Conservation (phyloP, 2,797 vertebrate genomes). For the Clarias platycephalus region DNA sequence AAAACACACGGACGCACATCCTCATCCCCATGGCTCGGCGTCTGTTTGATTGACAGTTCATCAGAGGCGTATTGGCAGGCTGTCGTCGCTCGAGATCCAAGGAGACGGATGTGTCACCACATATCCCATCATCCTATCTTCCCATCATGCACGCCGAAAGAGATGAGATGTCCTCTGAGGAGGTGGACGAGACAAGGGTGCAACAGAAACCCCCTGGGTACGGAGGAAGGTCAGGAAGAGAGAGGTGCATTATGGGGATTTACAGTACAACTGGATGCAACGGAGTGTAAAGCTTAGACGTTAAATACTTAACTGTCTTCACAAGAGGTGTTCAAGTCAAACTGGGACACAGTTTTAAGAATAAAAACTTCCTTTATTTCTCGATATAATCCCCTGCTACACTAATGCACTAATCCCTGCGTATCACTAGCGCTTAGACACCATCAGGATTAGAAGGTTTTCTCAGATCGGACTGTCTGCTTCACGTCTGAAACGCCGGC, state of each 20-base stretch:
- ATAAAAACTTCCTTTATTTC: no score
- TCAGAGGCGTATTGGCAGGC: constrained; percentile 50
- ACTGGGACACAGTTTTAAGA: no score
- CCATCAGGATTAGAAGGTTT: no score
- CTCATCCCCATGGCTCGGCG: background rate
- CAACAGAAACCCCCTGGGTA: background rate
- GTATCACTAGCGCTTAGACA: no score
- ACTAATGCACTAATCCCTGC: no score
- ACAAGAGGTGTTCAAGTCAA: no score
- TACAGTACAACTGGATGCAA: no score
- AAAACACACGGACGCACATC: background rate
- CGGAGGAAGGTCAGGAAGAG: background rate
- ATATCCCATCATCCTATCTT: constrained; percentile 42
- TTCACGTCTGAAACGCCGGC: no score
- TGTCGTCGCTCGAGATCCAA: constrained; percentile 51
- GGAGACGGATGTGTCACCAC: constrained; percentile 61
- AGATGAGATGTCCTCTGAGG: constrained; percentile 15
- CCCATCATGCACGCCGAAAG: constrained; percentile 7
- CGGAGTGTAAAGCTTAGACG: background rate
- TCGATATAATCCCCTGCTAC: no score
- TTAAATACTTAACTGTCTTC: background rate
- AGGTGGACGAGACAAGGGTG: background rate
- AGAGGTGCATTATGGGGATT: background rate
- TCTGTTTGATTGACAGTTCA: constrained; percentile 59
- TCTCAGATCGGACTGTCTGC: no score